phyloP scores from a whole-genome alignment of 1,140 invertebrate genomes.

The Aphelinus certus region DNA sequence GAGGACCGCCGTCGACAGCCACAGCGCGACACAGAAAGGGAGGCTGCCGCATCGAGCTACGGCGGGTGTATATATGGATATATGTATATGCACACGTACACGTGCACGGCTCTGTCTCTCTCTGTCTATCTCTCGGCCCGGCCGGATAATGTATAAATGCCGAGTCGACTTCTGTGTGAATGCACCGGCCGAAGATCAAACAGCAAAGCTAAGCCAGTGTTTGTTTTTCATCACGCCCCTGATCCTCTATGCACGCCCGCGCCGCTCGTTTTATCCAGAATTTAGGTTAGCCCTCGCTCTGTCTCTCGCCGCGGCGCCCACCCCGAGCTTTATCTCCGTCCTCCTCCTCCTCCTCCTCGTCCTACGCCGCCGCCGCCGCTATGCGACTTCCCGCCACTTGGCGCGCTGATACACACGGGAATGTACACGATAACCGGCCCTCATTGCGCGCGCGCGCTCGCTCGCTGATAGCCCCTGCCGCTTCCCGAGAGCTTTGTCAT shows the following conservation, averaged over 20 bases:
- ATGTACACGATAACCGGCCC: background rate
- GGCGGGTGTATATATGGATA: background rate
- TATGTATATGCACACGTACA: no score
- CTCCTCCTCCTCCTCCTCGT: no score
- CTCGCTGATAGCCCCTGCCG: background rate
- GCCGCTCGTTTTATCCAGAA: conserved; percentile 64
- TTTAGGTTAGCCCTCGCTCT: conserved; percentile 58
- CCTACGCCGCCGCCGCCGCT: background rate
- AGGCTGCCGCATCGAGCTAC: background rate
- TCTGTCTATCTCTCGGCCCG: background rate
- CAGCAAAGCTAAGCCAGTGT: conserved; percentile 66
- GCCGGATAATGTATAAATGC: conserved; percentile 45
- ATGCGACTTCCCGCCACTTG: conserved; percentile 6
- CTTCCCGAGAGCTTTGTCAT: conserved; percentile 5
- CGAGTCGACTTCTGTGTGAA: conserved; percentile 59
- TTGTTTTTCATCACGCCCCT: conserved; percentile 67
- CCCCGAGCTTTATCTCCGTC: background rate
- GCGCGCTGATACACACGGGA: conserved; percentile 1
- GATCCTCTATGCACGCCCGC: conserved; percentile 62
- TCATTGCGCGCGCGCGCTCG: background rate
- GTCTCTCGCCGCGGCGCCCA: background rate
- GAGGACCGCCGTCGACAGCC: background rate
- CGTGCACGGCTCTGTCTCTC: no score
- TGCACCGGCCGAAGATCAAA: conserved; percentile 65
- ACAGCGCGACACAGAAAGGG: conserved; percentile 12